Evolutionary conservation across 1,140 invertebrate species (phyloP).

Genomic region (fruit fly (Drosophila melanogaster)): Release_6_plus_ISO1_MT NT_033779.5:6888001-6888500

Average conservation of each 20-base stretch:
- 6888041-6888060: constrained; percentile 55
- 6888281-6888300: constrained; percentile 18
- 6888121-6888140: constrained; percentile 1
- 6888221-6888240: constrained; percentile 16
- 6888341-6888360: constrained; percentile 45
- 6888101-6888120: constrained; percentile 56
- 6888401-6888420: constrained; percentile 5
- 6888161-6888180: constrained; percentile 74
- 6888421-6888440: constrained; percentile 64
- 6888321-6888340: constrained; percentile 63
- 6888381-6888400: no score
- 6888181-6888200: constrained; percentile 81
- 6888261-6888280: no score
- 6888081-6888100: constrained; percentile 79
- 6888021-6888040: not conserved
- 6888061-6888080: constrained; percentile 81
- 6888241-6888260: not conserved
- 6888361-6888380: no score
- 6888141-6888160: constrained; percentile 49
- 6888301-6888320: constrained; percentile 75
- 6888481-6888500: constrained; percentile 76
- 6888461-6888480: constrained; percentile 32
- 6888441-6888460: constrained; percentile 46
- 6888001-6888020: no score
- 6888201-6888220: constrained; percentile 53